Percentiles rank a stretch among this genome's conserved stretches.
Conservation (phyloP, 2,797 vertebrate genomes). For the Chaenodraco wilsoni region DNA sequence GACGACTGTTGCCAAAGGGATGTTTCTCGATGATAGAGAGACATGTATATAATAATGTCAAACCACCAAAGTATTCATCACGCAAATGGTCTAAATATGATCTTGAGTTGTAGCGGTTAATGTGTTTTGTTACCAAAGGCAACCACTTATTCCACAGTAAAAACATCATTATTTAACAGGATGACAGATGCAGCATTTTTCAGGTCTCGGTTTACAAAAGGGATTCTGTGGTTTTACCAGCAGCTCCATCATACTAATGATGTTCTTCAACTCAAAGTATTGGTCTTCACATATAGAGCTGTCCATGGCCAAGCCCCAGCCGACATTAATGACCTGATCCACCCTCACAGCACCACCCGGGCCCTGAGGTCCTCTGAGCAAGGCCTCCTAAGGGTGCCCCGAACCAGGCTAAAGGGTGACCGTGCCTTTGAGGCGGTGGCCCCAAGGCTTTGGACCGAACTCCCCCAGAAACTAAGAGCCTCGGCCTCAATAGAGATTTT, state of each 20-base stretch:
- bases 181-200: constrained; percentile 20
- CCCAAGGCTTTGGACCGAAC: too few species aligned
- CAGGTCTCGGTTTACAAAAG: constrained; percentile 2
- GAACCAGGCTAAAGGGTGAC: too few species aligned
- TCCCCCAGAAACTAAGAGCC: too few species aligned
- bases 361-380: too few species aligned
- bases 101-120: constrained; percentile 43
- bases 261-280: too few species aligned
- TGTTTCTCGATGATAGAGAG: constrained; percentile 49
- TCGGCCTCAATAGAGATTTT: too few species aligned
- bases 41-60: constrained; percentile 50
- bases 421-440: too few species aligned
- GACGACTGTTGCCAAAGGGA: constrained; percentile 44
- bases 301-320: too few species aligned
- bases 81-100: constrained; percentile 50
- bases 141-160: constrained; percentile 42
- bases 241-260: background rate
- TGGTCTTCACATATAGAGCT: too few species aligned
- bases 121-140: constrained; percentile 59
- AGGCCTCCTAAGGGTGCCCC: too few species aligned
- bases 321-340: too few species aligned
- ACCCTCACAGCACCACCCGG: too few species aligned
- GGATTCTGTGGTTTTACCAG: background rate
- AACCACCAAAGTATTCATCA: constrained; percentile 51
- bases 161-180: constrained; percentile 37